A percentile compares a stretch with the other conserved stretches of the same genome.
phyloP scores from a whole-genome alignment of 2,888 invertebrate genomes.

The Stictocephala bisonia region DNA sequence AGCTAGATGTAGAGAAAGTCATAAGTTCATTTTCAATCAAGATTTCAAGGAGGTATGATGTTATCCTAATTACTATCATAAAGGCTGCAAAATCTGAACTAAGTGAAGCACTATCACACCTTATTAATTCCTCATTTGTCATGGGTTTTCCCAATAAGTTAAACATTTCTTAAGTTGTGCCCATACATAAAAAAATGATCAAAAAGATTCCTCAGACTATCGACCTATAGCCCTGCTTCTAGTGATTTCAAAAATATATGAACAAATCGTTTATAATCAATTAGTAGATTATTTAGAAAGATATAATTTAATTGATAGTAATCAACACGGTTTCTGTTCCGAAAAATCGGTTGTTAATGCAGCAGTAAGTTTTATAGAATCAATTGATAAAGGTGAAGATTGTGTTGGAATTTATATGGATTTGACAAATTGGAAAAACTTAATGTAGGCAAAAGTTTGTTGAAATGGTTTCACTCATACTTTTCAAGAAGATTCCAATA shows the following conservation, averaged over 20 bases:
- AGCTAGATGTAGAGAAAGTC: background rate
- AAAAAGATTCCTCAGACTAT: background rate
- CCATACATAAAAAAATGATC: background rate
- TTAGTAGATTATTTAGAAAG: background rate
- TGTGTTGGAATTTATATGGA: background rate
- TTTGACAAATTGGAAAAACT: too few relatives aligned
- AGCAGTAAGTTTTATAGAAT: conserved; percentile 13
- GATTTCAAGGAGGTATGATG: background rate
- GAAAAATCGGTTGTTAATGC: background rate
- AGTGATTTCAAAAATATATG: conserved; percentile 4
- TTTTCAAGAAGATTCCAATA: too few relatives aligned
- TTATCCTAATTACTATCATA: conserved; percentile 7
- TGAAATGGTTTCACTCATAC: too few relatives aligned
- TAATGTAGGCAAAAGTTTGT: too few relatives aligned
- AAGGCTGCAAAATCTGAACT: background rate
- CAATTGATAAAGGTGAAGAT: background rate
- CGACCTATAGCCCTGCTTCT: background rate
- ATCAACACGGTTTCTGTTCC: conserved; percentile 3
- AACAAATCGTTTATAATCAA: conserved; percentile 1
- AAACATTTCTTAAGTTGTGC: background rate
- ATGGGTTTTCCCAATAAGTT: background rate
- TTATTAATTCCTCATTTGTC: too few relatives aligned
- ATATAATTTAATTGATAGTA: conserved; percentile 9
- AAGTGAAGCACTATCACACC: too few relatives aligned
- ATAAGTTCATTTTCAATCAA: conserved; percentile 7